Percentiles rank a stretch among this genome's conserved stretches.
phyloP scores from a whole-genome alignment of 2,888 invertebrate species.

The Dynastes maya region DNA sequence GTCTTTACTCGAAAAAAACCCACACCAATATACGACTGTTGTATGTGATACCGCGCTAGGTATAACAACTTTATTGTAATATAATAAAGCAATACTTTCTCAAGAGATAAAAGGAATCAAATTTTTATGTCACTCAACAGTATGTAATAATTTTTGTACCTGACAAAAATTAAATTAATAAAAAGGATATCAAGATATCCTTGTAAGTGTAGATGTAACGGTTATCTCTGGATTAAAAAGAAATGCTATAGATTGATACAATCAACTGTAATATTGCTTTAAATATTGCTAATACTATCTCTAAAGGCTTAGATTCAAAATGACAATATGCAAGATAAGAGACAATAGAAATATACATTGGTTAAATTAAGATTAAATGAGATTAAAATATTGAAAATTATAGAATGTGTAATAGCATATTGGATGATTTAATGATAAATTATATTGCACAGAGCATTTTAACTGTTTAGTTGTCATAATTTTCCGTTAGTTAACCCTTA shows the following conservation, averaged over 20 bases:
- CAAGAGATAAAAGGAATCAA: neutral
- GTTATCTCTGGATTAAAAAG: too few species aligned
- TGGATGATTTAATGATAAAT: too few species aligned
- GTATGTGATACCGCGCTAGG: slow-evolving; percentile 5
- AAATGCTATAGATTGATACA: neutral
- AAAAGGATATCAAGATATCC: neutral
- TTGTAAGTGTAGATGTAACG: neutral
- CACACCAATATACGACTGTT: neutral
- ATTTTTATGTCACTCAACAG: neutral
- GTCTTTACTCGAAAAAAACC: slow-evolving; percentile 26
- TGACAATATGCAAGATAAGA: neutral
- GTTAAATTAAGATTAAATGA: too few species aligned
- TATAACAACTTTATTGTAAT: neutral
- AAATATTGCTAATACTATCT: neutral
- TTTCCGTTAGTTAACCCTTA: too few species aligned
- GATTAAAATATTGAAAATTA: too few species aligned
- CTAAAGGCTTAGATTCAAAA: neutral
- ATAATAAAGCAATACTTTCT: neutral
- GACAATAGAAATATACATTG: too few species aligned
- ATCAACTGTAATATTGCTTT: neutral
- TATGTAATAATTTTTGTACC: too few species aligned
- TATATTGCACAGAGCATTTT: too few species aligned
- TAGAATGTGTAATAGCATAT: too few species aligned
- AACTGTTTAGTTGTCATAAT: too few species aligned
- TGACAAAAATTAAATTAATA: neutral